phyloP scores from a whole-genome alignment of 2,888 invertebrate genomes.

The Acanthosoma haemorrhoidale region DNA sequence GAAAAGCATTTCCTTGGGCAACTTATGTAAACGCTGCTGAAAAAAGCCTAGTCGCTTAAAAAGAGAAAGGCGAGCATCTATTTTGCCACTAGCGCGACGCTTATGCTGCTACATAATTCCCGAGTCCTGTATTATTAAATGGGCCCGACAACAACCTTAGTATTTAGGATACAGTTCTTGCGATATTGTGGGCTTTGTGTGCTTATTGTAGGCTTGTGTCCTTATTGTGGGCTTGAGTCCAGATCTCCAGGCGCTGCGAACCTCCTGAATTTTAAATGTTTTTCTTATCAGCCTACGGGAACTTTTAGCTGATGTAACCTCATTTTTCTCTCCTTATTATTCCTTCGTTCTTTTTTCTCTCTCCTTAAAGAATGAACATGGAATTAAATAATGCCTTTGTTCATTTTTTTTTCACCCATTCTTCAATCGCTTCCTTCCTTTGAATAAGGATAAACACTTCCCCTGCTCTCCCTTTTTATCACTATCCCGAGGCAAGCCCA shows the following conservation, averaged over 20 bases:
- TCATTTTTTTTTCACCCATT: not conserved
- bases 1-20: too few relatives aligned
- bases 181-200: not conserved
- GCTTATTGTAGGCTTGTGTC: not conserved
- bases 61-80: too few relatives aligned
- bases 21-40: too few relatives aligned
- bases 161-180: not conserved
- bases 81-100: not conserved
- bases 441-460: too few relatives aligned
- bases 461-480: too few relatives aligned
- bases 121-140: too few relatives aligned
- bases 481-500: too few relatives aligned
- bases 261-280: constrained; percentile 1
- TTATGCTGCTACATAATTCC: not conserved
- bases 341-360: not conserved
- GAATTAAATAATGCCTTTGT: not conserved
- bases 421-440: too few relatives aligned
- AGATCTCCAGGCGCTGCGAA: not conserved
- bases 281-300: not conserved
- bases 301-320: not conserved
- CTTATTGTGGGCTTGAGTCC: not conserved
- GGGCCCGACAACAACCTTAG: not conserved
- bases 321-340: not conserved
- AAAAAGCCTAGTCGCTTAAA: too few relatives aligned
- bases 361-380: not conserved